A percentile compares a stretch with the other conserved stretches of the same genome.
Conservation (phyloP, 2,113 vertebrate genomes). For the Pogonocichla stellata region DNA sequence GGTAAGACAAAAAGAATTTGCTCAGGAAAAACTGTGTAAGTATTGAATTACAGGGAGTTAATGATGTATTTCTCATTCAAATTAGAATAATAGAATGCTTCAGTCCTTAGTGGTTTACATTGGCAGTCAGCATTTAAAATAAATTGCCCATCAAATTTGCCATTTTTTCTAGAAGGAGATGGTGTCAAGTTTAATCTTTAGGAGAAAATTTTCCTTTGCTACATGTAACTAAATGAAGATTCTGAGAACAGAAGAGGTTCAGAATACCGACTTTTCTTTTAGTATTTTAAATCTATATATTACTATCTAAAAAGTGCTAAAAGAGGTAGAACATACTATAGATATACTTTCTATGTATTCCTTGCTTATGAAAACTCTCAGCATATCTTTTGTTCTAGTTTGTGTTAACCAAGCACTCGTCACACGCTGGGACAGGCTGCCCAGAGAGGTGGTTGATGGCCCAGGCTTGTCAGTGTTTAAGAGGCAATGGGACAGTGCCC, state of each 20-base stretch:
- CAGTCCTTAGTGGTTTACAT: background rate
- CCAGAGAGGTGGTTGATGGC: background rate
- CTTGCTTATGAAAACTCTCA: background rate
- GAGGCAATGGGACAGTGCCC: background rate
- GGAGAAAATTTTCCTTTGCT: background rate
- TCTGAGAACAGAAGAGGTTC: background rate
- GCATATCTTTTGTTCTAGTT: background rate
- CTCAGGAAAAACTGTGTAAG: background rate
- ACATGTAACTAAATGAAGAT: background rate
- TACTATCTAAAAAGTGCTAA: background rate
- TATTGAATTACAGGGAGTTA: background rate
- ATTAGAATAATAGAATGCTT: background rate
- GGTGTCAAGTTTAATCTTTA: background rate
- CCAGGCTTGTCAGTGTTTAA: background rate
- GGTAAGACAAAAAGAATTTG: conserved; percentile 62
- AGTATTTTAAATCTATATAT: background rate
- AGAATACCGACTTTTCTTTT: background rate
- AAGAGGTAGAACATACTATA: background rate
- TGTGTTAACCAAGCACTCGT: background rate
- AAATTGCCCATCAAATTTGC: background rate
- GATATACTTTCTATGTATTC: background rate
- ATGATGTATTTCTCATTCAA: background rate
- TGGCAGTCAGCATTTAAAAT: background rate
- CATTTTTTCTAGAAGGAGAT: background rate
- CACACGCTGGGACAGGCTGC: background rate